Conservation (phyloP, 1,140 invertebrate genomes). For the Hesperophylax magnus region DNA sequence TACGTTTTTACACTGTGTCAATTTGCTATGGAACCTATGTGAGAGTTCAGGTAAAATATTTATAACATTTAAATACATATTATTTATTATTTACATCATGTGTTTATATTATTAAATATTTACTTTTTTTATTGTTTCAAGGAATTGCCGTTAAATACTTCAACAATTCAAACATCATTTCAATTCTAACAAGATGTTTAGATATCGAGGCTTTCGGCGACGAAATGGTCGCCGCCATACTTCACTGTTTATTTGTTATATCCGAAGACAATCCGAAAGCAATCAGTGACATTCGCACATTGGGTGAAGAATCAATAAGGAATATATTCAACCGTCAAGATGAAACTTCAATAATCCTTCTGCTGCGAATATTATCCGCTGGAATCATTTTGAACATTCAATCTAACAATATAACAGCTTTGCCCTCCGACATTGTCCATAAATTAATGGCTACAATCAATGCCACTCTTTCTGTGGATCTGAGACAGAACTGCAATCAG, state of each 20-base stretch:
- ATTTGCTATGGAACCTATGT: constrained; percentile 80
- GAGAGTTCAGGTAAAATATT: constrained; percentile 68
- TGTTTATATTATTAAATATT: too few species aligned
- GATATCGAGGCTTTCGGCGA: constrained; percentile 73
- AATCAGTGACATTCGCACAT: constrained; percentile 68
- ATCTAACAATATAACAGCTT: constrained; percentile 62
- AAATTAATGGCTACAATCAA: constrained; percentile 67
- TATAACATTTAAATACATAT: not conserved
- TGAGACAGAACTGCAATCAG: constrained; percentile 65
- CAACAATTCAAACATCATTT: constrained; percentile 76
- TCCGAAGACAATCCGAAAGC: constrained; percentile 77
- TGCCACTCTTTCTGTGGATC: constrained; percentile 66
- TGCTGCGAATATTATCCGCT: constrained; percentile 72
- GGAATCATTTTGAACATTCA: constrained; percentile 71
- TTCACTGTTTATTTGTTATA: constrained; percentile 78
- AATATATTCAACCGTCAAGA: constrained; percentile 67
- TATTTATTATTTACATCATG: constrained; percentile 2
- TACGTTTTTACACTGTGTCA: constrained; percentile 77
- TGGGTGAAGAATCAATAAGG: constrained; percentile 66
- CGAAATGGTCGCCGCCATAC: constrained; percentile 73
- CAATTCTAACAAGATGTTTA: constrained; percentile 76
- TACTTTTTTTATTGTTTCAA: constrained; percentile 60
- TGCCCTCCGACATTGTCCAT: constrained; percentile 62
- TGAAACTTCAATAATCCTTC: constrained; percentile 64
- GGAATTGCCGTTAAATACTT: constrained; percentile 77